Evolutionary conservation across 2,888 invertebrate genomes (phyloP).

Genomic region (Pantelozetes paolii): DNA sequence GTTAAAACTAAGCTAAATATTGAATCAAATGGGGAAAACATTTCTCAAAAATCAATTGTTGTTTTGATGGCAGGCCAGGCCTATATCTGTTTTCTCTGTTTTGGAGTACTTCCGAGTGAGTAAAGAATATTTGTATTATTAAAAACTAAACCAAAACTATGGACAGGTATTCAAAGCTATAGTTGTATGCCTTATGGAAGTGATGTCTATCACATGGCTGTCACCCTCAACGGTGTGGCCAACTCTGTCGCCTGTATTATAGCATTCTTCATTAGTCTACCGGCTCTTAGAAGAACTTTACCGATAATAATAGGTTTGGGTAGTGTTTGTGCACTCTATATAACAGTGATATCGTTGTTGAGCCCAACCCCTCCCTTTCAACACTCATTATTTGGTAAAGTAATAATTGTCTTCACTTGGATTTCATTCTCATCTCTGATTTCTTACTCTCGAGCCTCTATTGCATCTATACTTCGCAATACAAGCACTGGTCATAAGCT

Average conservation of each 20-base stretch:
- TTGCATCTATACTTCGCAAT: conserved; percentile 66
- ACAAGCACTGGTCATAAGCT: conserved; percentile 64
- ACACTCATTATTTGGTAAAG: conserved; percentile 59
- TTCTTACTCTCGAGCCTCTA: conserved; percentile 73
- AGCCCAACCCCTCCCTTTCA: conserved; percentile 71
- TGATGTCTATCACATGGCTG: conserved; percentile 70
- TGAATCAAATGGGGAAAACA: background rate
- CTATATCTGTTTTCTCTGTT: conserved; percentile 64
- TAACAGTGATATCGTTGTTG: conserved; percentile 65
- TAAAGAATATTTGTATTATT: background rate
- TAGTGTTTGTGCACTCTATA: conserved; percentile 61
- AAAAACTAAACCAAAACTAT: background rate
- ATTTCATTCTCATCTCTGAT: conserved; percentile 63
- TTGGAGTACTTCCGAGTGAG: conserved; percentile 65
- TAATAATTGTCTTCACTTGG: conserved; percentile 67
- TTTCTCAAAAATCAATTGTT: background rate
- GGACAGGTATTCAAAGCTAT: conserved; percentile 67
- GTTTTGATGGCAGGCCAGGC: conserved; percentile 53
- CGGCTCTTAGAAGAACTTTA: conserved; percentile 50
- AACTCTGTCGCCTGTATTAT: conserved; percentile 70
- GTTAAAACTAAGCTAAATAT: background rate
- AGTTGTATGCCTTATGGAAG: conserved; percentile 76
- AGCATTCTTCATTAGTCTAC: conserved; percentile 57
- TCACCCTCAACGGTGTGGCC: conserved; percentile 70
- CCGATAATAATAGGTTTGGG: conserved; percentile 52